phyloP scores from a whole-genome alignment of 1,140 invertebrate species.

The Drosophila obscura region DNA sequence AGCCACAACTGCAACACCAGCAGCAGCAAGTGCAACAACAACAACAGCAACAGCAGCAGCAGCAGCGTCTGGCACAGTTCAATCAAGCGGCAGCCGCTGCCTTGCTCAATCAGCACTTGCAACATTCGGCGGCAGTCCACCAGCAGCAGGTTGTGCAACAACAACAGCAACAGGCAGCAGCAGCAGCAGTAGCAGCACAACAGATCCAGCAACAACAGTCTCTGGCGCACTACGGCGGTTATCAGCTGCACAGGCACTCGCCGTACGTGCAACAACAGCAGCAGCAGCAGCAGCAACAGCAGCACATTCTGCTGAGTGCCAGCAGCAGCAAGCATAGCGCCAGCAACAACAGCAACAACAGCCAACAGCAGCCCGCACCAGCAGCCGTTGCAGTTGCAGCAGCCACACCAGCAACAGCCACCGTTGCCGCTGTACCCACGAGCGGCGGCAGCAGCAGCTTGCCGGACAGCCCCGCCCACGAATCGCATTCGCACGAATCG shows the following conservation, averaged over 20 bases:
- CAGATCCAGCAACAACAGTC: slow-evolving; percentile 38
- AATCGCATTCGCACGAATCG: slow-evolving; percentile 71
- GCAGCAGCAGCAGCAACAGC: slow-evolving; percentile 34
- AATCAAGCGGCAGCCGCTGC: slow-evolving; percentile 48
- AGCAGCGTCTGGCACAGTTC: slow-evolving; percentile 45
- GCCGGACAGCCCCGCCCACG: slow-evolving; percentile 70
- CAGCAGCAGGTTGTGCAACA: slow-evolving; percentile 57
- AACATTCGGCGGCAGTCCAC: slow-evolving; percentile 38
- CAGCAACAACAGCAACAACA: slow-evolving; percentile 31
- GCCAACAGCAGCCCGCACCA: slow-evolving; percentile 26
- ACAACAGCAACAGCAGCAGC: slow-evolving; percentile 65
- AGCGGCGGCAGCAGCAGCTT: slow-evolving; percentile 57
- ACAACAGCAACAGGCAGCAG: slow-evolving; percentile 56
- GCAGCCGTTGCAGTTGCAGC: slow-evolving; percentile 36
- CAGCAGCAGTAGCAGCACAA: slow-evolving; percentile 25
- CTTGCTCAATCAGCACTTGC: slow-evolving; percentile 57
- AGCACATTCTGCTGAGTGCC: slow-evolving; percentile 53
- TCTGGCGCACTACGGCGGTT: slow-evolving; percentile 57
- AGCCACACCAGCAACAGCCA: slow-evolving; percentile 42
- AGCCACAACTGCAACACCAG: slow-evolving; percentile 66
- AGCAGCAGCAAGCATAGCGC: slow-evolving; percentile 51
- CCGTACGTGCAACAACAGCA: slow-evolving; percentile 48
- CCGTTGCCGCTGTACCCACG: slow-evolving; percentile 54
- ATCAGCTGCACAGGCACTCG: slow-evolving; percentile 66
- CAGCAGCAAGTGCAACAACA: slow-evolving; percentile 65